Conservation (phyloP, 1,140 invertebrate species). For the Halictus rubicundus region DNA sequence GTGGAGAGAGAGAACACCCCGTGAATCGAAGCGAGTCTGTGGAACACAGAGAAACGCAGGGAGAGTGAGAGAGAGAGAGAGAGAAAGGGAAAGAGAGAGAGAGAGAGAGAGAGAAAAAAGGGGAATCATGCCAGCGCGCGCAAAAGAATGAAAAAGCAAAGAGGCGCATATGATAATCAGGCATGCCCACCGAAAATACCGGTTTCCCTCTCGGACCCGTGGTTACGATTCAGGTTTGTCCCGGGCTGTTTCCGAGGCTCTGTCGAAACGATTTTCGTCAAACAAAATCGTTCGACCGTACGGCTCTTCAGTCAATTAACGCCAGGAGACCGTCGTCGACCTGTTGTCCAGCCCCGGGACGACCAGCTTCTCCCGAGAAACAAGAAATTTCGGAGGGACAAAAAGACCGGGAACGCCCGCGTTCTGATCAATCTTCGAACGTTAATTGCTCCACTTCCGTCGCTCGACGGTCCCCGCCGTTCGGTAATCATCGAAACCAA, state of each 20-base stretch:
- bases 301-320: conserved; percentile 64
- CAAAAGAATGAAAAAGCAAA: conserved; percentile 58
- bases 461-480: not conserved
- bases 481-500: not conserved
- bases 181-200: conserved; percentile 62
- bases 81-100: conserved; percentile 26
- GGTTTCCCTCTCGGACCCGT: conserved; percentile 57
- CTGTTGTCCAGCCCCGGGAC: conserved; percentile 27
- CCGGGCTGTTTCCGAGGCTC: conserved; percentile 55
- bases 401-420: conserved; percentile 14
- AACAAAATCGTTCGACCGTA: conserved; percentile 63
- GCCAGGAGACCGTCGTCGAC: conserved; percentile 40
- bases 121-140: conserved; percentile 25
- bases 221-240: conserved; percentile 65
- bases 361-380: conserved; percentile 24
- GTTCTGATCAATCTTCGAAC: conserved; percentile 34
- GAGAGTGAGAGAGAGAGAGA: conserved; percentile 22
- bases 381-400: conserved; percentile 31
- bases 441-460: conserved; percentile 49
- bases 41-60: not conserved
- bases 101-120: not conserved
- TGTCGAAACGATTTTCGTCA: conserved; percentile 66
- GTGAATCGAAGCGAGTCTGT: not conserved
- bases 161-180: conserved; percentile 61
- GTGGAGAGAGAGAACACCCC: not conserved